Conservation (phyloP, 2,888 invertebrate genomes). For the Leptogaster cylindrica region DNA sequence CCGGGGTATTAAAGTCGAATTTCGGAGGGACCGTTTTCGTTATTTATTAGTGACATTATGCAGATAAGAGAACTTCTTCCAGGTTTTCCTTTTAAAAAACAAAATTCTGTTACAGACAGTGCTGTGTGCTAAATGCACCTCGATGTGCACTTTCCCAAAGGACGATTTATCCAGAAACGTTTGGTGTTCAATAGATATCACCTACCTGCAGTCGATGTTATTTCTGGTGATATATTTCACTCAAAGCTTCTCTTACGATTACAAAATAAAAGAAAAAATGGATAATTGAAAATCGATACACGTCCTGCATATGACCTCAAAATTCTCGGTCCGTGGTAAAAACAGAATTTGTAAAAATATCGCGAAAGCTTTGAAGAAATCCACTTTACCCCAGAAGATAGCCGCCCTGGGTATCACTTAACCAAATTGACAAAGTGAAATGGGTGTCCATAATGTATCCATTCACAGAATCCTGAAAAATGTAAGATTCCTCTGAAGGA, state of each 20-base stretch:
- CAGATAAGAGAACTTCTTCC: not conserved
- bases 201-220: no score
- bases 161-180: no score
- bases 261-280: not conserved
- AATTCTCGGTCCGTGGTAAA: not conserved
- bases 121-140: not conserved
- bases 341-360: not conserved
- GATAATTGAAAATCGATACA: not conserved
- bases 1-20: not conserved
- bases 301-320: not conserved
- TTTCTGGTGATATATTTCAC: not conserved
- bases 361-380: conserved; percentile 10
- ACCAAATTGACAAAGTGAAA: no score
- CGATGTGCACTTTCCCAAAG: not conserved
- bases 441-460: no score
- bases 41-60: conserved; percentile 12
- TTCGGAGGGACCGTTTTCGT: not conserved
- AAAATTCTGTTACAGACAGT: not conserved
- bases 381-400: no score
- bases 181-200: no score
- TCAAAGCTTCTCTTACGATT: not conserved
- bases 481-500: no score
- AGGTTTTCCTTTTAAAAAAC: not conserved
- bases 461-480: no score
- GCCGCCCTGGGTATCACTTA: no score